Evolutionary conservation across 2,888 invertebrate genomes (phyloP), one percentile per base, ranked within the genome.

Genomic region (Caenorhabditis sp.): DNA sequence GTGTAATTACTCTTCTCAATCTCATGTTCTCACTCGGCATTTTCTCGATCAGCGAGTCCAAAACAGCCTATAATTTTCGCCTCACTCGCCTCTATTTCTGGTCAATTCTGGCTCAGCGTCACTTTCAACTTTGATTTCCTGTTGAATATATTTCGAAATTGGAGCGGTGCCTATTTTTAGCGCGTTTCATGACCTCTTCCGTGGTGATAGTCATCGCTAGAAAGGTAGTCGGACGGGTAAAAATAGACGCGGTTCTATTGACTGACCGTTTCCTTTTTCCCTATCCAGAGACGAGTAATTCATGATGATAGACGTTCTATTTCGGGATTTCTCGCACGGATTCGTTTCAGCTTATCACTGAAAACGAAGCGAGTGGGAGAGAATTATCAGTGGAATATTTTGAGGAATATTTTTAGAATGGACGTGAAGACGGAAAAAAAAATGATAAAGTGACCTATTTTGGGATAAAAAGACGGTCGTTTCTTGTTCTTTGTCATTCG

Each of bases 361-460:
- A 48, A 37, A 61, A 39, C 35, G 24, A 55, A 35, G 8, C 8
- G 20, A n/a, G n/a, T n/a, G n/a, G n/a, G n/a, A n/a, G n/a, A n/a
- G n/a, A n/a, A n/a, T 63, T 63, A 63, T 53, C 62, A 65, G 46
- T 65, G n/a, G 17, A 20, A 45, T 63, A 61, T 61, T 61, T 48
- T 48, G 46, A 61, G 61, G 46, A 20, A 35, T 46, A 52, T 30
- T 53, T 39, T 43, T 27, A 22, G 13, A 43, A 11, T 45, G 13
- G 9, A 35, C 35, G 11, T 13, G 11, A 35, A 13, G 11, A 35
- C 35, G 11, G 11, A 35, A 35, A 35, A 35, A 9, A 35, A 35
- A 35, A 13, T 35, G 35, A 35, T 35, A 35, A 35, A 7, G 35
- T 35, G 35, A 7, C 9, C 1, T 56, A 20, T 30, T 17, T 30